These are phyloP conservation scores for Ellobium chinense DNA, from an alignment of 2,888 invertebrate genomes.

Conservation along the genomic window DNA sequence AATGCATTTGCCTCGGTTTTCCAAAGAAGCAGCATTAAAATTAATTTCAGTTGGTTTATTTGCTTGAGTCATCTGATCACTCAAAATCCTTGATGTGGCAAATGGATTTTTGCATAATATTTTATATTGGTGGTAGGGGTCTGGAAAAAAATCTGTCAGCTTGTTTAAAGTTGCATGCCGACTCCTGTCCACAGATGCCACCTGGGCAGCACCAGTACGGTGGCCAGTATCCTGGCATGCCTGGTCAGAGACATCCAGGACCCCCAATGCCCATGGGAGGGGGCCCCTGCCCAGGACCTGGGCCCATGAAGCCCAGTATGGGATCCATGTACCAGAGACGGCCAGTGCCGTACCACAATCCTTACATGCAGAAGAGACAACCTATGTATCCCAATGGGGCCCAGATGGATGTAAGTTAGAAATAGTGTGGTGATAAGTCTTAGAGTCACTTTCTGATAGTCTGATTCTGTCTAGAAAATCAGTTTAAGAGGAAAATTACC, in stretches of 20 bases:
- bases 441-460: background rate
- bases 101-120: too few relatives aligned
- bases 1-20: too few relatives aligned
- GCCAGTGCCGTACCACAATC: slow-evolving; percentile 91
- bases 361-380: slow-evolving; percentile 88
- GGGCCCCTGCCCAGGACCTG: slow-evolving; percentile 67
- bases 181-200: slow-evolving; percentile 65
- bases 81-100: too few relatives aligned
- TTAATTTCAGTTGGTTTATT: too few relatives aligned
- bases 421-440: background rate
- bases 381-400: slow-evolving; percentile 67
- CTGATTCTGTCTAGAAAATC: too few relatives aligned
- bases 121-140: too few relatives aligned
- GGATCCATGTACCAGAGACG: slow-evolving; percentile 59
- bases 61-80: too few relatives aligned
- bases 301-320: slow-evolving; percentile 55
- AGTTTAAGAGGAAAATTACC: background rate
- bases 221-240: slow-evolving; percentile 78
- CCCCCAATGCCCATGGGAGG: slow-evolving; percentile 66
- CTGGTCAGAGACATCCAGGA: slow-evolving; percentile 81
- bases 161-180: too few relatives aligned
- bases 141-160: too few relatives aligned
- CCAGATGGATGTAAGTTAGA: slow-evolving; percentile 55
- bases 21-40: too few relatives aligned
- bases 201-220: slow-evolving; percentile 69